Base-by-base conservation (phyloP, 2,113 vertebrate species). In the Charadrius vociferus region DNA sequence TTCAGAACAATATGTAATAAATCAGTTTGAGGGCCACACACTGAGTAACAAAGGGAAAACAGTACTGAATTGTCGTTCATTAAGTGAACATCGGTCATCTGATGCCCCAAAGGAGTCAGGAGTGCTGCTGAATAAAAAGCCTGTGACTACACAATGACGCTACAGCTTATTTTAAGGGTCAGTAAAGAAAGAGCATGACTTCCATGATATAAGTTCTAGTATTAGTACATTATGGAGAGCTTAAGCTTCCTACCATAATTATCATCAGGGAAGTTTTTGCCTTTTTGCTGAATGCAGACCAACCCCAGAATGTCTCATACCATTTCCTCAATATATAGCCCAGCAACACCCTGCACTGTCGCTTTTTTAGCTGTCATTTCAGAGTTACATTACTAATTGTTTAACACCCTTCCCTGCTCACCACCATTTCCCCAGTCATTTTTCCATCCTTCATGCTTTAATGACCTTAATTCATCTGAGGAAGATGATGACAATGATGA, bases 1-100 rank as follows among this genome's bases (percentile, higher is more conserved):
- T 92, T 90, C 53, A 88, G 85, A 95, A 96, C 88, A 95, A 95
- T 95, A 80, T 20, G 58, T 80, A 96, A 73, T 97, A 93, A 95
- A 97, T 95, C 88, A 88, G 50, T 92, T 68, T 62, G 71, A 88
- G 53, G 94, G 74, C 94, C 90, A 92, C 96, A 97, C 88, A 93
- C 88, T 53, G 86, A 92, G 92, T 65, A 88, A 82, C 66, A 65
- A 93, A 93, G 79, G 58, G 49, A 77, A 59, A 90, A 17, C 53
- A 56, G 39, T 43, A 39, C 53, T 88, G 88, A 68, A 72, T 68
- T 82, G 68, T 73, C 87, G 78, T 68, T 90, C 49, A 22, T 90
- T 80, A 88, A 95, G 58, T 36, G 39, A 63, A 21, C 47, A 47
- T 93, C 8, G 0, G 66, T 79, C 61, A 43, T 94, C 32, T 12